phyloP scores from a whole-genome alignment of 2,888 invertebrate species.

The Pseudanteris insignis region DNA sequence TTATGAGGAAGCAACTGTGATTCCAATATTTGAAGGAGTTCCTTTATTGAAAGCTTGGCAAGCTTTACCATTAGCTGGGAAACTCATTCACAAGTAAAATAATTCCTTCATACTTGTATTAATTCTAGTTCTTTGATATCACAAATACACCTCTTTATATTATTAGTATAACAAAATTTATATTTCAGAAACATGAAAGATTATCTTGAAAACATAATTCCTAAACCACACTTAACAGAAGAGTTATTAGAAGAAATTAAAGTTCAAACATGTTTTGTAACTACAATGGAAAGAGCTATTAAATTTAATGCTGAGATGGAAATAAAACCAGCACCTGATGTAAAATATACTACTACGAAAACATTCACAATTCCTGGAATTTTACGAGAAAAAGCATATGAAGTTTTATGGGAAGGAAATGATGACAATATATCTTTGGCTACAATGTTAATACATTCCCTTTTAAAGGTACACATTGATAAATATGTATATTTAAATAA shows the following conservation, averaged over 20 bases:
- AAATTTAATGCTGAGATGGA: slow-evolving; percentile 67
- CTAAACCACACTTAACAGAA: slow-evolving; percentile 58
- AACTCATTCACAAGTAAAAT: slow-evolving; percentile 74
- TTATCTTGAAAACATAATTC: slow-evolving; percentile 47
- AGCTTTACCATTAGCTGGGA: slow-evolving; percentile 80
- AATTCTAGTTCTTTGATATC: background rate
- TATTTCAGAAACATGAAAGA: slow-evolving; percentile 51
- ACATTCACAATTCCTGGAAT: slow-evolving; percentile 74
- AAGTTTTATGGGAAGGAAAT: slow-evolving; percentile 86
- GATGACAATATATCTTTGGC: slow-evolving; percentile 83
- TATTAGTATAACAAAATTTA: background rate
- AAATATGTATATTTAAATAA: too few species aligned
- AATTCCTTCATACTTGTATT: background rate
- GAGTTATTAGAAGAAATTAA: slow-evolving; percentile 70
- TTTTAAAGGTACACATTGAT: slow-evolving; percentile 70
- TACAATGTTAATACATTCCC: slow-evolving; percentile 85
- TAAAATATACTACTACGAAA: slow-evolving; percentile 75
- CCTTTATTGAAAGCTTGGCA: slow-evolving; percentile 87
- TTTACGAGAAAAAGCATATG: slow-evolving; percentile 83
- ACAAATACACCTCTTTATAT: too few species aligned
- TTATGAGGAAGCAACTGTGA: slow-evolving; percentile 80
- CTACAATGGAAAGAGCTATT: slow-evolving; percentile 75
- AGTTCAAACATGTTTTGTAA: slow-evolving; percentile 90
- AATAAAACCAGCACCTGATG: slow-evolving; percentile 70
- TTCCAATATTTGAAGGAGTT: slow-evolving; percentile 88